A percentile compares a stretch with the other conserved stretches of the same genome.
phyloP scores from a whole-genome alignment of 1,140 invertebrate genomes.

The Heliconius congener region DNA sequence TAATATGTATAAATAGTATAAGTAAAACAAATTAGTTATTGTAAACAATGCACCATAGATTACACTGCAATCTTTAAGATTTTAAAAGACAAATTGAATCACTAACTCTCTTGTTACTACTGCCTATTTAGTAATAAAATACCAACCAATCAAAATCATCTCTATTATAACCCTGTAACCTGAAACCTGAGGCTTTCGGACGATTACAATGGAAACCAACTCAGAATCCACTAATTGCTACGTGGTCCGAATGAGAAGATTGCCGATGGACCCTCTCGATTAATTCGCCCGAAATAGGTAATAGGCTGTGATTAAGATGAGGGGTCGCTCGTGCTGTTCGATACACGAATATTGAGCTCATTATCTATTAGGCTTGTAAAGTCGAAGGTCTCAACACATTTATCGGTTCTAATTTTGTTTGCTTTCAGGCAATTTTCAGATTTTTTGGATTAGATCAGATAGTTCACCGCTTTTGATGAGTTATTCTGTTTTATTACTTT shows the following conservation, averaged over 20 bases:
- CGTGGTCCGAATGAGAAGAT: slow-evolving; percentile 56
- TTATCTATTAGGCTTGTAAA: slow-evolving; percentile 8
- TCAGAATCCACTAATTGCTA: slow-evolving; percentile 55
- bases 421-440: neutral
- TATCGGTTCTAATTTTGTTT: neutral
- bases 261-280: slow-evolving; percentile 40
- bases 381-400: neutral
- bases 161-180: neutral
- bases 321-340: slow-evolving; percentile 23
- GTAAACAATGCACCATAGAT: too few species aligned
- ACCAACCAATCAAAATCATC: neutral
- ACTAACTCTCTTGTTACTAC: too few species aligned
- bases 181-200: neutral
- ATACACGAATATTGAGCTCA: slow-evolving; percentile 25
- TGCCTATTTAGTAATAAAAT: neutral
- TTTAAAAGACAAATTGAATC: too few species aligned
- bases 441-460: neutral
- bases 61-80: too few species aligned
- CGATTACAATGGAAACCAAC: slow-evolving; percentile 30
- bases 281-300: slow-evolving; percentile 40
- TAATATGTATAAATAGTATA: too few species aligned
- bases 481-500: neutral
- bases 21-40: too few species aligned
- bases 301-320: slow-evolving; percentile 40
- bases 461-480: neutral